Percentiles rank a stretch among this genome's conserved stretches.
Evolutionary conservation across 2,113 vertebrate species (phyloP).

Genomic region (Oncorhynchus clarkii): DNA sequence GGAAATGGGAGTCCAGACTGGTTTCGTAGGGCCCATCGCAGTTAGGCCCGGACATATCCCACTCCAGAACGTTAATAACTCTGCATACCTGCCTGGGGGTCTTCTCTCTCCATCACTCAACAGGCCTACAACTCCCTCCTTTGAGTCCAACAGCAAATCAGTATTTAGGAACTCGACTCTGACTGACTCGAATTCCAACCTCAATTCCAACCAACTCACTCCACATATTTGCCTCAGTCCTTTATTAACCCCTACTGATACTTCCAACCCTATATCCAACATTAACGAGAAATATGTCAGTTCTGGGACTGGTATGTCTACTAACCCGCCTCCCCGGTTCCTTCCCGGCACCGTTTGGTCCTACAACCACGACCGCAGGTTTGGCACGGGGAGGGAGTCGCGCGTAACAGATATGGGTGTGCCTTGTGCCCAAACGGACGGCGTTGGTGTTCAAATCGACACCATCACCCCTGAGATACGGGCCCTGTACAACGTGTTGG

Average conservation of each 20-base stretch:
- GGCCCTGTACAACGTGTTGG: conserved; percentile 79
- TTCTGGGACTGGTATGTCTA: background rate
- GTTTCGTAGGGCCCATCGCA: conserved; percentile 51
- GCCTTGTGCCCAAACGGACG: conserved; percentile 71
- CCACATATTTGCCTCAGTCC: conserved; percentile 37
- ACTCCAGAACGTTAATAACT: conserved; percentile 53
- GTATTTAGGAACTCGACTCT: conserved; percentile 17
- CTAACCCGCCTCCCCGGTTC: conserved; percentile 57
- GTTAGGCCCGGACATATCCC: conserved; percentile 51
- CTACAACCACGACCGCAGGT: conserved; percentile 76
- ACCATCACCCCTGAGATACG: conserved; percentile 81
- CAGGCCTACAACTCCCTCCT: conserved; percentile 23
- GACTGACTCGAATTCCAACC: conserved; percentile 65
- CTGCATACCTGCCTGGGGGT: conserved; percentile 55
- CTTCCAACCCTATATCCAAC: conserved; percentile 23
- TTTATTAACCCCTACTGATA: conserved; percentile 45
- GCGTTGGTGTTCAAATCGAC: conserved; percentile 78
- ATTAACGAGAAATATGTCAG: conserved; percentile 51
- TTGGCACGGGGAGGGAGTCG: conserved; percentile 69
- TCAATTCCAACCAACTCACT: conserved; percentile 22
- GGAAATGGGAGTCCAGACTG: conserved; percentile 78
- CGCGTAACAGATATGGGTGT: conserved; percentile 70
- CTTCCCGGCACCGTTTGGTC: conserved; percentile 80
- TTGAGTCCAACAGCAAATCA: conserved; percentile 40
- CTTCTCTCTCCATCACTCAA: conserved; percentile 62